Evolutionary conservation across 2,888 invertebrate genomes (phyloP).

Genomic region (Catotricha subobsoleta): DNA sequence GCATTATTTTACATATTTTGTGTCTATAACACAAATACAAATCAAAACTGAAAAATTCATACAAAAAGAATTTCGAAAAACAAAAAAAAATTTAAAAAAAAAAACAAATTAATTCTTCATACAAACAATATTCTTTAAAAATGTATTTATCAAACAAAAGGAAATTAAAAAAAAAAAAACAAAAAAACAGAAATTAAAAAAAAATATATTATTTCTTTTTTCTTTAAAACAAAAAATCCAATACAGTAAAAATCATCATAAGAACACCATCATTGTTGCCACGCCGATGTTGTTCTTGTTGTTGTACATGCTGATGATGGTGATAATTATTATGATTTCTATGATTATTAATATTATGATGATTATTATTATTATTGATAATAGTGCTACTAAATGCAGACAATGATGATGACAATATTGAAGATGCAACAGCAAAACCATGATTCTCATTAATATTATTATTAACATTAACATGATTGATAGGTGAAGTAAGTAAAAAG

Average conservation of each 20-base stretch:
- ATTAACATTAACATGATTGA: constrained; percentile 13
- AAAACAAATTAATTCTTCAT: neutral
- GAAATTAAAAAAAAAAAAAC: neutral
- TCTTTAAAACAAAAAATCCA: constrained; percentile 28
- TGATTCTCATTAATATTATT: constrained; percentile 6
- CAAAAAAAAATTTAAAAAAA: neutral
- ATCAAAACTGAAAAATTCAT: neutral
- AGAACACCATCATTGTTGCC: constrained; percentile 21
- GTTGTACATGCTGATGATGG: too few species aligned
- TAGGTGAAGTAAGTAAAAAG: too few species aligned
- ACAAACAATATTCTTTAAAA: too few species aligned
- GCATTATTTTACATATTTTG: too few species aligned
- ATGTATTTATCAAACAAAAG: too few species aligned
- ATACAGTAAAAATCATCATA: constrained; percentile 25
- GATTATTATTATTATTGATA: constrained; percentile 13
- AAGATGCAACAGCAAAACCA: constrained; percentile 3
- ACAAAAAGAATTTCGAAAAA: neutral
- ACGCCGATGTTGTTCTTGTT: too few species aligned
- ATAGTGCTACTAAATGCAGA: neutral
- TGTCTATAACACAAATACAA: neutral
- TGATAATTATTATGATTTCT: too few species aligned
- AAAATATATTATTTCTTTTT: neutral
- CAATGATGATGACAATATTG: constrained; percentile 1
- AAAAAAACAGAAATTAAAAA: neutral
- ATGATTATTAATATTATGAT: constrained; percentile 6